Evolutionary conservation across 2,113 vertebrate genomes (phyloP), one percentile per base, ranked within the genome.

Genomic region (Chaenogobius annularis): DNA sequence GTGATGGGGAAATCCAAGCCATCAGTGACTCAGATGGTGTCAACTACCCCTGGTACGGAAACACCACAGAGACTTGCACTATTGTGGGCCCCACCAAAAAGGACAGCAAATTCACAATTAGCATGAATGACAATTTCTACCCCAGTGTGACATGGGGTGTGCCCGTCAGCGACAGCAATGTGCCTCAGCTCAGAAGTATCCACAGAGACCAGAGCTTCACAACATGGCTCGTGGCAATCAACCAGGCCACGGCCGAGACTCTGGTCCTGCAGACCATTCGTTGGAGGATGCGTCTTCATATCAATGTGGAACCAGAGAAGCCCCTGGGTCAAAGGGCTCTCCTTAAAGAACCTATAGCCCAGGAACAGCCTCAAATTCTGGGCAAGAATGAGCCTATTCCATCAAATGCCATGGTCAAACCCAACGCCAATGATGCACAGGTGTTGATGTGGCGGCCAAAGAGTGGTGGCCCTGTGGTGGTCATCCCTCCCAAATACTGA

Each of bases 121-220:
- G 96, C 88, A 99, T 99, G 98, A 99, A 99, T 1, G 98, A 99
- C 90, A 99, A 99, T 88, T 99, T 99, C 80, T 99, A 99, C 92
- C 98, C 98, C 26, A 99, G 98, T 0, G 96, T 99, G 89, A 99
- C 97, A 13, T 99, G 98, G 98, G 96, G 96, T 0, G 94, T 98
- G 82, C 98, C 98, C 0, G 95, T 99, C 85, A 96, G 95, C 2
- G 96, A 96, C 85, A 96, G 95, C 93, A 98, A 96, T 22, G 93
- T 95, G 90, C 93, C 96, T 83, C 94, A 94, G 83, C 96, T 99
- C 66, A 98, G 94, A 19, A 94, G 91, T 87, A 97, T 99, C 89
- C 93, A 92, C 88, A 93, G 98, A 46, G 95, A 99, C 93, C 98
- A 99, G 89, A 98, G 96, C 92, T 99, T 99, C 87, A 96, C 94